These are phyloP conservation scores for Spea hammondii DNA, from an alignment of 2,797 vertebrate species.

Conservation along the genomic window DNA sequence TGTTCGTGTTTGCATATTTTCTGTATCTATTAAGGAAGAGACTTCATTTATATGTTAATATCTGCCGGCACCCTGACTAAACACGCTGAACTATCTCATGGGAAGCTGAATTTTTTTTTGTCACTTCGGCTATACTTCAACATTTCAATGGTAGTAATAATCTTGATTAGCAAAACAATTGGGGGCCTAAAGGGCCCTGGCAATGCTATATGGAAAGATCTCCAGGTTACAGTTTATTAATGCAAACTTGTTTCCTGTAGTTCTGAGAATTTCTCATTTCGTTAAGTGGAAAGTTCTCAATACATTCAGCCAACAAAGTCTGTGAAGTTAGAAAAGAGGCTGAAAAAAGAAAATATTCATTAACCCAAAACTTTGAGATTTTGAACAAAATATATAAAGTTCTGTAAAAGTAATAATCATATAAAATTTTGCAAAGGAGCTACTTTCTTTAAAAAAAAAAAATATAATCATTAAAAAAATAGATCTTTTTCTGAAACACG, in stretches of 20 bases:
- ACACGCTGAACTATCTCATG: conserved; percentile 81
- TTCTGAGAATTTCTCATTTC: too few species aligned
- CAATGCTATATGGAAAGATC: conserved; percentile 63
- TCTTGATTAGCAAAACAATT: conserved; percentile 86
- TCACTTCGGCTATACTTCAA: conserved; percentile 74
- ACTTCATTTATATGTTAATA: conserved; percentile 85
- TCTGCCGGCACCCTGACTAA: conserved; percentile 72
- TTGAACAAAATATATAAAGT: too few species aligned
- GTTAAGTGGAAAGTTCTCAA: too few species aligned
- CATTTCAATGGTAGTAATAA: conserved; percentile 80
- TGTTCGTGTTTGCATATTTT: conserved; percentile 76
- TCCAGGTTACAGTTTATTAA: conserved; percentile 71
- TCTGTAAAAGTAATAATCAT: too few species aligned
- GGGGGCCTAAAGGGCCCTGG: conserved; percentile 66
- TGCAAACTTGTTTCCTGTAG: conserved; percentile 35
- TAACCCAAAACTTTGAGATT: too few species aligned
- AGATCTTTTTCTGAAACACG: too few species aligned
- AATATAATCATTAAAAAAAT: too few species aligned
- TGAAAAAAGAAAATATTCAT: too few species aligned
- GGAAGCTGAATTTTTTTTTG: conserved; percentile 81
- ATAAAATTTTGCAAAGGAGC: too few species aligned
- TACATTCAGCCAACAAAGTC: too few species aligned
- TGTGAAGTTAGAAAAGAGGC: too few species aligned
- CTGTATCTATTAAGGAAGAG: conserved; percentile 71
- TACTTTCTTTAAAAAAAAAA: too few species aligned